Conservation (phyloP, 2,113 vertebrate species). For the Zapus hudsonius region DNA sequence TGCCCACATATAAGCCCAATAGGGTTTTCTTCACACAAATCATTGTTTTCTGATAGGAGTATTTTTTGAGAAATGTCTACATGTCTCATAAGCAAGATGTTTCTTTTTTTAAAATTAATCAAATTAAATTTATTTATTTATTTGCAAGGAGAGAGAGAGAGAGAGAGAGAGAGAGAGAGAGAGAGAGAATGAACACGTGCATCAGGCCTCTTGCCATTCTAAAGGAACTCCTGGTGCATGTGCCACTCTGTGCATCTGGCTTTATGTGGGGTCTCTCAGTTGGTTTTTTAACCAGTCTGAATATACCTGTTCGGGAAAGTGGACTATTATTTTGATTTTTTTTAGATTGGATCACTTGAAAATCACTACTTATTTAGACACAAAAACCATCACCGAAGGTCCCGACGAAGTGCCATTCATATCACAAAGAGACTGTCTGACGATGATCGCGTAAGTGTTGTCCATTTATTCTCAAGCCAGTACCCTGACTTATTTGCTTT, state of each 20-base stretch:
- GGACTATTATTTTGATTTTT: conserved; percentile 49
- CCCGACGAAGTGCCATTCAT: conserved; percentile 91
- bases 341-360: conserved; percentile 96
- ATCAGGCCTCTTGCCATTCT: no score
- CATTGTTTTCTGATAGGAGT: background rate
- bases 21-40: background rate
- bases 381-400: conserved; percentile 91
- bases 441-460: conserved; percentile 91
- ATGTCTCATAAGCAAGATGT: background rate
- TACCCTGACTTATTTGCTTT: background rate
- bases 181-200: no score
- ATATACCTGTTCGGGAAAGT: conserved; percentile 16
- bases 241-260: no score
- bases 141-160: no score
- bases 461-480: background rate
- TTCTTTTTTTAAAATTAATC: conserved; percentile 17
- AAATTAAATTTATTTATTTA: no score
- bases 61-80: conserved; percentile 32
- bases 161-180: no score
- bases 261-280: no score
- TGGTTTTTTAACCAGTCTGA: conserved; percentile 22
- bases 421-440: conserved; percentile 95
- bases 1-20: background rate
- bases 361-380: conserved; percentile 96
- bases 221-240: no score